phyloP scores from a whole-genome alignment of 2,113 vertebrate species.

The Galeopterus variegatus region DNA sequence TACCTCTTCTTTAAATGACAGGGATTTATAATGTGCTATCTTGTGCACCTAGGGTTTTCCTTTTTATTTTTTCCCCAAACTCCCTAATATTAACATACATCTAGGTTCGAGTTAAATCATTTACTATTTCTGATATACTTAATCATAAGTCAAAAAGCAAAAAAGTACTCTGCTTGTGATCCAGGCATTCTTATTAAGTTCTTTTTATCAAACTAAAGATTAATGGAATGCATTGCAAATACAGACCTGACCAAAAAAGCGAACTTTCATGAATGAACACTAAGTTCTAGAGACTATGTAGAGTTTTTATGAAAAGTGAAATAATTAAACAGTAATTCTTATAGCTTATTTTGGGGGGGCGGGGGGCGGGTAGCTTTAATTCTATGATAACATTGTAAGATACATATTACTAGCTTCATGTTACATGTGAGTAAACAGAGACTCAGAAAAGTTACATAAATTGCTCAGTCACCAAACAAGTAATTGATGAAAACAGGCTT shows the following conservation, averaged over 20 bases:
- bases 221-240: conserved; percentile 29
- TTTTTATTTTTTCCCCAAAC: neutral
- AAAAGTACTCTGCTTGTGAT: conserved; percentile 57
- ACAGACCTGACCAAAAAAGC: neutral
- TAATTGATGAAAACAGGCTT: neutral
- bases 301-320: conserved; percentile 7
- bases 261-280: conserved; percentile 40
- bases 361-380: conserved; percentile 15
- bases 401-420: conserved; percentile 22
- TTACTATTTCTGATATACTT: conserved; percentile 67
- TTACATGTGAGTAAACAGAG: neutral
- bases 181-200: conserved; percentile 61
- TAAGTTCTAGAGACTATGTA: conserved; percentile 56
- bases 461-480: conserved; percentile 14
- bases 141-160: conserved; percentile 50
- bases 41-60: conserved; percentile 45
- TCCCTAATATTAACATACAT: conserved; percentile 60
- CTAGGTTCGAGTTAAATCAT: conserved; percentile 59
- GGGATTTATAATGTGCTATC: conserved; percentile 63
- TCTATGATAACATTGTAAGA: conserved; percentile 25
- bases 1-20: conserved; percentile 72
- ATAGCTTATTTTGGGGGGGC: neutral
- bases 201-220: conserved; percentile 61
- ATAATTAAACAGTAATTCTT: conserved; percentile 61
- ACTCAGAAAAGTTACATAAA: neutral